Conservation (phyloP, 2,113 vertebrate species). For the Pseudonaja textilis region DNA sequence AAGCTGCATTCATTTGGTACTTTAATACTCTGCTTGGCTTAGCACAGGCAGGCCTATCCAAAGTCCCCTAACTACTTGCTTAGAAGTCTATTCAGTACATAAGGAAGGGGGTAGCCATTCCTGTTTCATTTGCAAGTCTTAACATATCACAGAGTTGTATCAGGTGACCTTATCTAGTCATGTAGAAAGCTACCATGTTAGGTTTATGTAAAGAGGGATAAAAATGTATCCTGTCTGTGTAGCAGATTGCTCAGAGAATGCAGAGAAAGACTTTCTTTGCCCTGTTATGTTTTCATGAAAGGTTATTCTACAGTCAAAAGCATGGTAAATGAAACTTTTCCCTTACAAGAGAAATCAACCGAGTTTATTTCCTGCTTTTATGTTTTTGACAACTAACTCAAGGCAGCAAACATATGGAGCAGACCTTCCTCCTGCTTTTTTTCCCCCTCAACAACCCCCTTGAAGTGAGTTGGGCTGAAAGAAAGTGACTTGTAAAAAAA, state of each 20-base stretch:
- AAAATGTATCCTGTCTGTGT: background rate
- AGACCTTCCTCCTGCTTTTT: background rate
- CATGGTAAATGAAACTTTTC: background rate
- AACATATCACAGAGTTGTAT: background rate
- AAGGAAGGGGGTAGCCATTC: background rate
- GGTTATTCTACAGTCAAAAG: background rate
- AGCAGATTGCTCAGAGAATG: background rate
- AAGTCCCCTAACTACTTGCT: background rate
- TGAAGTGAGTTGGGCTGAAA: background rate
- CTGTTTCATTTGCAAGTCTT: background rate
- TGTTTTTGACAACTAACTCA: background rate
- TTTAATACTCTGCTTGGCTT: background rate
- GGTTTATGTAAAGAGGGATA: background rate
- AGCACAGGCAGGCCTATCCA: background rate
- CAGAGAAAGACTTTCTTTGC: background rate
- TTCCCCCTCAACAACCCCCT: background rate
- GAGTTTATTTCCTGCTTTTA: background rate
- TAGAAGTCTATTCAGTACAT: background rate
- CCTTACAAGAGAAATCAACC: background rate
- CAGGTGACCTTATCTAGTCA: slow-evolving; percentile 4
- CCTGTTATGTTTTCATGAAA: background rate
- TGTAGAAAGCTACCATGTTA: background rate
- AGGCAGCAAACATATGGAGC: background rate
- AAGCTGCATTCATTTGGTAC: background rate
- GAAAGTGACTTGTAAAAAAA: too few species aligned